phyloP scores from a whole-genome alignment of 2,113 vertebrate species.

The Philantomba maxwellii region DNA sequence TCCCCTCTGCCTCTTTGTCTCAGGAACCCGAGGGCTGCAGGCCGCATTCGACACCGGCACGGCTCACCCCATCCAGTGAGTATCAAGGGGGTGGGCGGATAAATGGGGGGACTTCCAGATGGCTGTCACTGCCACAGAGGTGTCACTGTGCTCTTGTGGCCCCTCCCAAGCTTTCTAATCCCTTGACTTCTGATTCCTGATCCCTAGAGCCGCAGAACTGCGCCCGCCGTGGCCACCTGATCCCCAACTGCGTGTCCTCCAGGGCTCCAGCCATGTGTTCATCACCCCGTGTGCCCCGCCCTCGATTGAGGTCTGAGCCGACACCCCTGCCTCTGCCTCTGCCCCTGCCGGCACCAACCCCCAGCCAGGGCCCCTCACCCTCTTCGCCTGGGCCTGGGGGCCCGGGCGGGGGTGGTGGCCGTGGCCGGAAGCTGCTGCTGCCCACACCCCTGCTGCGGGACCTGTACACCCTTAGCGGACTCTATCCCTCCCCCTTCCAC shows the following conservation, averaged over 20 bases:
- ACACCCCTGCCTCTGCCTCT: slow-evolving; percentile 55
- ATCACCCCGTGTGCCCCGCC: slow-evolving; percentile 84
- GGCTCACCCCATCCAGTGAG: slow-evolving; percentile 75
- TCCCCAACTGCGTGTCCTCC: slow-evolving; percentile 85
- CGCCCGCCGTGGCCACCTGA: slow-evolving; percentile 92
- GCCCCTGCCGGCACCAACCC: slow-evolving; percentile 49
- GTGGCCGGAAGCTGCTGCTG: slow-evolving; percentile 71
- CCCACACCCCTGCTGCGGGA: slow-evolving; percentile 71
- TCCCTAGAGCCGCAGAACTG: slow-evolving; percentile 85
- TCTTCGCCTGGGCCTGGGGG: slow-evolving; percentile 63
- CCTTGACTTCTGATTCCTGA: slow-evolving; percentile 29
- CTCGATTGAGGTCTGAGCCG: slow-evolving; percentile 87
- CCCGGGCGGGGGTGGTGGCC: slow-evolving; percentile 58
- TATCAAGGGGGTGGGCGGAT: background rate
- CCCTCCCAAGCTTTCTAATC: background rate
- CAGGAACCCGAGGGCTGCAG: slow-evolving; percentile 69
- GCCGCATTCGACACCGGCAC: slow-evolving; percentile 65
- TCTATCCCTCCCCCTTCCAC: slow-evolving; percentile 71
- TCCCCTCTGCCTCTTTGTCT: slow-evolving; percentile 52
- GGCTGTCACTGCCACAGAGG: background rate
- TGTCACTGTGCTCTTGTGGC: background rate
- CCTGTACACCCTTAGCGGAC: slow-evolving; percentile 70
- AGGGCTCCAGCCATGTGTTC: slow-evolving; percentile 85
- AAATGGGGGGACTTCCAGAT: background rate
- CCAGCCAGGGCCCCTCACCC: slow-evolving; percentile 63